Base-by-base conservation (phyloP, 1,140 invertebrate species). In the Temnothorax longispinosus region DNA sequence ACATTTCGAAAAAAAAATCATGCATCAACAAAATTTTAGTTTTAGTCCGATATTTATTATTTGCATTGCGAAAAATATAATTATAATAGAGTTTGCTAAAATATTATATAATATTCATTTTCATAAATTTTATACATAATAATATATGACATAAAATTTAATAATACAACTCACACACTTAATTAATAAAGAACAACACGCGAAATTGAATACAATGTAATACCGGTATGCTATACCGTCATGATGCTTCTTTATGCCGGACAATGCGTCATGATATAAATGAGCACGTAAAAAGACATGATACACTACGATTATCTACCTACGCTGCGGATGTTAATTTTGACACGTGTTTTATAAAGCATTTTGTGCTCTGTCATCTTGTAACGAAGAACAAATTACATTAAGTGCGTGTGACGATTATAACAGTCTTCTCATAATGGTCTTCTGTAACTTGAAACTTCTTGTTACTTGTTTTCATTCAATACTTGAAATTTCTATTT, bases 291-390 rank as follows among this genome's bases (percentile, higher is more conserved):
- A 81, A 71, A 81, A 81, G 35, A 81, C 44, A n/a, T 72, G 47
- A 18, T 72, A 60, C 8, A 27, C 41, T 27, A 38, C 8, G 27
- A 75, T 84, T 60, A 50, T 84, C 69, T 15, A 41, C 69, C 69
- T 38, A 62, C 69, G 41, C 21, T 71, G 21, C 32, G 38, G 21
- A 54, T 69, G 77, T 81, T 84, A 84, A 75, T 84, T 84, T 84
- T 47, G 27, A 72, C 52, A 74, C 18, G 41, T 18, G 54, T n/a
- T 15, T 35, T 58, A 32, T 13, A 60, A 18, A 76, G 54, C 13
- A 4, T 69, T 81, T 69, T 71, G 21, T 56, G n/a, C 44, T 27
- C 32, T 41, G 35, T 69, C 50, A 32, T 71, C 21, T 54, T 38
- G 18, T 27, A 47, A 71, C 50, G 72, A 72, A 56, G 21, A 21